phyloP scores from a whole-genome alignment of 2,797 vertebrate species.

The Miichthys miiuy region DNA sequence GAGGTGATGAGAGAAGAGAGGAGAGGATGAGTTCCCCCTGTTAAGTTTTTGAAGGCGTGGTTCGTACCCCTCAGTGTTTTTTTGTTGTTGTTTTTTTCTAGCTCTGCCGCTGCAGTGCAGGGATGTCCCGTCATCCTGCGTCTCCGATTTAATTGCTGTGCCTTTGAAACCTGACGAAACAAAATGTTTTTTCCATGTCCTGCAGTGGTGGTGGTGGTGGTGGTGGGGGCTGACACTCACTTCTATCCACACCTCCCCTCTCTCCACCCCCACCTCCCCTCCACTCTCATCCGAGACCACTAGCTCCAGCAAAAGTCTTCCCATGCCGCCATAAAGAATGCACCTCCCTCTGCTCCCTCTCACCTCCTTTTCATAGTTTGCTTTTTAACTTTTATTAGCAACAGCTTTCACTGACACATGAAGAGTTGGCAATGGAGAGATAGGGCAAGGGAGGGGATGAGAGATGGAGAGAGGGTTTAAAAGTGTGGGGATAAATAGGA shows the following conservation, averaged over 20 bases:
- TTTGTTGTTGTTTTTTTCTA: constrained; percentile 25
- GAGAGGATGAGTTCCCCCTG: constrained; percentile 77
- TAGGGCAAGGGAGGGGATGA: constrained; percentile 32
- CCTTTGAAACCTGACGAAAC: constrained; percentile 84
- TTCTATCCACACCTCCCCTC: constrained; percentile 58
- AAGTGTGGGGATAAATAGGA: constrained; percentile 40
- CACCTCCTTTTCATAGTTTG: constrained; percentile 79
- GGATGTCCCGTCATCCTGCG: constrained; percentile 75
- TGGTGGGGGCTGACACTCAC: constrained; percentile 74
- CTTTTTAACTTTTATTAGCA: constrained; percentile 84
- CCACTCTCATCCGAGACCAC: constrained; percentile 48
- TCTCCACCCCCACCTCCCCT: constrained; percentile 5
- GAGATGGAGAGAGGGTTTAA: constrained; percentile 43
- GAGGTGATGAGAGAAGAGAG: constrained; percentile 79
- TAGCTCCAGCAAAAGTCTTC: constrained; percentile 66
- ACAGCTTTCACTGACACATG: constrained; percentile 78
- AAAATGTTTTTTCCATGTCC: constrained; percentile 80
- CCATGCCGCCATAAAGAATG: constrained; percentile 78
- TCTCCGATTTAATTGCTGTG: constrained; percentile 81
- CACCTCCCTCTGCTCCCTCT: constrained; percentile 73
- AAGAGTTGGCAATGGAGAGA: constrained; percentile 58
- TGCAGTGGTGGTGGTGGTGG: constrained; percentile 72
- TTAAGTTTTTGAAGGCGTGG: constrained; percentile 73
- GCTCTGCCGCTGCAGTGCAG: constrained; percentile 35
- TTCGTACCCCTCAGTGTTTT: constrained; percentile 29